These are phyloP conservation scores for Fundulus diaphanus DNA, from an alignment of 2,797 vertebrate species.

Conservation along the genomic window DNA sequence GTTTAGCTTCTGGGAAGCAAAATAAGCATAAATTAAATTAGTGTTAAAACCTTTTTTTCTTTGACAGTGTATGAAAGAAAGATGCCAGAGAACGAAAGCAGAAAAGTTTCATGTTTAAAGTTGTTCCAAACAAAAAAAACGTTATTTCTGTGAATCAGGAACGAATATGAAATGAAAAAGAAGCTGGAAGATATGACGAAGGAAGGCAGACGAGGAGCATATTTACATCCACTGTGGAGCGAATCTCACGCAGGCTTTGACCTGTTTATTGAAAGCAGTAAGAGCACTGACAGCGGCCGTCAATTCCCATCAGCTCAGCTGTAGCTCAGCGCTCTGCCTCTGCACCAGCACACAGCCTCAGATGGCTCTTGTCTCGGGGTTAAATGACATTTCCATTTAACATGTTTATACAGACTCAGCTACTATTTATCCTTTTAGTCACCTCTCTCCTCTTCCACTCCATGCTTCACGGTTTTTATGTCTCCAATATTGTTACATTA, in stretches of 20 bases:
- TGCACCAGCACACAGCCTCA: conserved; percentile 37
- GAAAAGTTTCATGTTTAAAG: no score
- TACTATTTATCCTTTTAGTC: conserved; percentile 11
- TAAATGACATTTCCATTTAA: conserved; percentile 43
- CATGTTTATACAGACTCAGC: conserved; percentile 25
- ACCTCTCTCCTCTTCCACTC: background rate
- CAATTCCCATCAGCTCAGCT: conserved; percentile 61
- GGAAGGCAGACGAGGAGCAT: conserved; percentile 37
- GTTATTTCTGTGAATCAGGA: conserved; percentile 6
- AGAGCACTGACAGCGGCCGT: conserved; percentile 51
- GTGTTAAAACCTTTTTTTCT: background rate
- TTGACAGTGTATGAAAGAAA: background rate
- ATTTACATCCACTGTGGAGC: conserved; percentile 39
- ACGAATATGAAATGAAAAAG: conserved; percentile 16
- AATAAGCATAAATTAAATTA: background rate
- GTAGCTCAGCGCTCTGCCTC: conserved; percentile 28
- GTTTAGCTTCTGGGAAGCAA: background rate
- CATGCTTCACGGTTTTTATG: background rate
- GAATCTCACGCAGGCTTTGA: conserved; percentile 16
- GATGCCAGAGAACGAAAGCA: background rate
- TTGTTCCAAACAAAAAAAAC: background rate
- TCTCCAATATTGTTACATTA: conserved; percentile 1
- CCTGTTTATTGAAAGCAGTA: conserved; percentile 44
- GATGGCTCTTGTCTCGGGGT: conserved; percentile 35
- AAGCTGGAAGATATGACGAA: conserved; percentile 23